Conservation (phyloP, 2,888 invertebrate species). For the Phortica magna region DNA sequence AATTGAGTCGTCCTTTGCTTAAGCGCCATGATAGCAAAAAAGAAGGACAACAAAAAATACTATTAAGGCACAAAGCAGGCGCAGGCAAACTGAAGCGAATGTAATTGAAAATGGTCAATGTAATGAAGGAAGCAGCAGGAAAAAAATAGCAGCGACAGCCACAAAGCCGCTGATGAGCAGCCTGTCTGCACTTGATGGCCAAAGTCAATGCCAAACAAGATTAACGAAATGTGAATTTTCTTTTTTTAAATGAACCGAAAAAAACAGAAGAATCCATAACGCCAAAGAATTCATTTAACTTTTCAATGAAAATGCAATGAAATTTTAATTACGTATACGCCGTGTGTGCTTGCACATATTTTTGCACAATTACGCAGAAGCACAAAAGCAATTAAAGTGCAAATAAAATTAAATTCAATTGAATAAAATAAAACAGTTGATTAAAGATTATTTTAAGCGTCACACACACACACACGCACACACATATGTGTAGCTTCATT, state of each 20-base stretch:
- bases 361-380: slow-evolving; percentile 33
- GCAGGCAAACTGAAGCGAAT: too few species aligned
- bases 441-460: background rate
- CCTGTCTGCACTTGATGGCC: background rate
- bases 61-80: too few species aligned
- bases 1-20: too few species aligned
- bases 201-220: background rate
- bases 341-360: slow-evolving; percentile 35
- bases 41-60: background rate
- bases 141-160: too few species aligned
- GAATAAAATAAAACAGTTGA: slow-evolving; percentile 43
- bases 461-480: slow-evolving; percentile 9
- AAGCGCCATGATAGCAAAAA: background rate
- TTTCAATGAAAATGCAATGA: slow-evolving; percentile 6
- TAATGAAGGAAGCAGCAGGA: too few species aligned
- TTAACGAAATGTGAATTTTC: background rate
- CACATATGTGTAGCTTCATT: too few species aligned
- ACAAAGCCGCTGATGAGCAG: too few species aligned
- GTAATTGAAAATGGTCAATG: too few species aligned
- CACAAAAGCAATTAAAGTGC: slow-evolving; percentile 21
- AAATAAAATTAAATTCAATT: slow-evolving; percentile 18
- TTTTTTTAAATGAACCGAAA: background rate
- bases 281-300: background rate
- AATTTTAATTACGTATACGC: slow-evolving; percentile 28
- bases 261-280: background rate